Percentiles rank a stretch among this genome's conserved stretches.
Conservation (phyloP, 1,140 invertebrate genomes). For the Hycleus cichorii region DNA sequence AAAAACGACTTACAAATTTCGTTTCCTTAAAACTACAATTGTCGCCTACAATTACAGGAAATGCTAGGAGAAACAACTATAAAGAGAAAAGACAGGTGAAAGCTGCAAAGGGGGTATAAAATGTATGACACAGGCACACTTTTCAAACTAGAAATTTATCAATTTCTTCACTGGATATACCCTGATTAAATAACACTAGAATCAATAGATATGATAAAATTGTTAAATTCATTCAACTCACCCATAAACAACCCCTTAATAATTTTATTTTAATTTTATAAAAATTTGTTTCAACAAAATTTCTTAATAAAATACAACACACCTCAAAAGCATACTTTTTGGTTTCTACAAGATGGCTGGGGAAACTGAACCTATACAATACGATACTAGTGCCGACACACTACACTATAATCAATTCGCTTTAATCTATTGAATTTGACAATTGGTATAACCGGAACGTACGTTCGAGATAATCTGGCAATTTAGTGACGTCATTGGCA, state of each 20-base stretch:
- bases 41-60: too few species aligned
- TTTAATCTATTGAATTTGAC: not conserved
- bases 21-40: too few species aligned
- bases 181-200: too few species aligned
- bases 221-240: slow-evolving; percentile 28
- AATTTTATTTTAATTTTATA: not conserved
- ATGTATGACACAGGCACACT: slow-evolving; percentile 34
- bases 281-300: too few species aligned
- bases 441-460: not conserved
- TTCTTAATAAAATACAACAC: slow-evolving; percentile 39
- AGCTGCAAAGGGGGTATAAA: slow-evolving; percentile 10
- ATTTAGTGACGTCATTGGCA: slow-evolving; percentile 35
- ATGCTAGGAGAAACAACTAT: too few species aligned
- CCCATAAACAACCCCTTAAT: slow-evolving; percentile 39
- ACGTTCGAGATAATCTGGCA: slow-evolving; percentile 13
- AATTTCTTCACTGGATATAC: too few species aligned
- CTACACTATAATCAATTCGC: not conserved
- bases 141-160: slow-evolving; percentile 9
- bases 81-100: too few species aligned
- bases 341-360: slow-evolving; percentile 42
- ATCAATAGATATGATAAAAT: not conserved
- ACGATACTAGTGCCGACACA: slow-evolving; percentile 18
- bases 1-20: too few species aligned
- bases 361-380: slow-evolving; percentile 34
- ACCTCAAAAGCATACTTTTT: slow-evolving; percentile 44